A percentile compares a stretch with the other conserved stretches of the same genome.
These are phyloP conservation scores for Phoebastria nigripes DNA, from an alignment of 2,797 vertebrate species.

Conservation along the genomic window DNA sequence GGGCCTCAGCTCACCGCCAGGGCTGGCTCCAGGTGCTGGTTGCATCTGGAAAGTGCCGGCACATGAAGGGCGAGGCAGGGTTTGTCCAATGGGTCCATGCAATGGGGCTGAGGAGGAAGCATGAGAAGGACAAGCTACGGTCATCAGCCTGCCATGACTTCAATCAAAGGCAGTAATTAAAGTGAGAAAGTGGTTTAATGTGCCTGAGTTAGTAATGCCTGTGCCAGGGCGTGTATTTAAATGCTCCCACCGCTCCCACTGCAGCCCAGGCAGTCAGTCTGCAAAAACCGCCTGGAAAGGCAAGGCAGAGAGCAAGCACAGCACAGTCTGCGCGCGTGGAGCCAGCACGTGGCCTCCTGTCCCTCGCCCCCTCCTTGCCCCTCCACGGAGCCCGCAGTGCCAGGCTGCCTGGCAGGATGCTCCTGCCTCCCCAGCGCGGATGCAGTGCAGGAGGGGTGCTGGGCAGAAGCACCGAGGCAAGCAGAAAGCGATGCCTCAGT, in stretches of 20 bases:
- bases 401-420: accelerated
- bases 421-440: not conserved
- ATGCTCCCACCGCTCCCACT: accelerated
- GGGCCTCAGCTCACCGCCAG: not conserved
- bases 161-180: not conserved
- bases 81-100: accelerated
- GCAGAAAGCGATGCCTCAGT: not conserved
- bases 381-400: not conserved
- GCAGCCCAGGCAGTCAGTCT: not conserved
- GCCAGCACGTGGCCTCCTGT: accelerated
- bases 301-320: accelerated
- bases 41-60: accelerated
- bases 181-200: not conserved
- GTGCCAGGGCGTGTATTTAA: not conserved
- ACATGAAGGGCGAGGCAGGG: accelerated
- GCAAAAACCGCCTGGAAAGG: not conserved
- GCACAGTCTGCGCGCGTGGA: accelerated
- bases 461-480: accelerated
- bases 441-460: not conserved
- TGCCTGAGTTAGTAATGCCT: accelerated
- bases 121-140: not conserved
- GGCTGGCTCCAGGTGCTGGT: not conserved
- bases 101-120: too few species aligned
- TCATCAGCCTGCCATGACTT: not conserved
- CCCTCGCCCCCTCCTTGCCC: not conserved